Conservation (phyloP, 2,888 invertebrate species). For the Dichetophora obliterata region DNA sequence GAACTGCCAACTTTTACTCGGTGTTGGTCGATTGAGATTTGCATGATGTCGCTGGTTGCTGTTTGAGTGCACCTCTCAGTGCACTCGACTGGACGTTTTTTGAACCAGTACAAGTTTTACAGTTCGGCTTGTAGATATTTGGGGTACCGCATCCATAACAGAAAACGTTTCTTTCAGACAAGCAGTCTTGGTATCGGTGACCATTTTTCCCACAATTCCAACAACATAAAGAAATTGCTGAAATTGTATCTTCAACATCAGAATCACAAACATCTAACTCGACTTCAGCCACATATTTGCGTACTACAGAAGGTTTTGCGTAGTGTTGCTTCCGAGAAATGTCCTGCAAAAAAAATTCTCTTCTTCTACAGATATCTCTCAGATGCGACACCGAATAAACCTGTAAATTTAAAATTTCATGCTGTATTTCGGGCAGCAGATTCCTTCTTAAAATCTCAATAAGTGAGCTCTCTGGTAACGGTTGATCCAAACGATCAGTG, state of each 20-base stretch:
- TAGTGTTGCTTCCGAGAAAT: background rate
- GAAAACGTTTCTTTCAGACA: background rate
- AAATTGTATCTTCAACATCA: background rate
- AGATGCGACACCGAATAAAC: conserved; percentile 3
- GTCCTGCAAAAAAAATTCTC: conserved; percentile 18
- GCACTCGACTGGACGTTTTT: conserved; percentile 31
- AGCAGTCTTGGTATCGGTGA: conserved; percentile 1
- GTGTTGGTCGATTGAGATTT: background rate
- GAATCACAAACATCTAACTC: background rate
- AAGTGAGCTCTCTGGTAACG: background rate
- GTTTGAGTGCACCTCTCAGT: conserved; percentile 9
- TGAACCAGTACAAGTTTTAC: conserved; percentile 17
- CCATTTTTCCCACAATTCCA: background rate
- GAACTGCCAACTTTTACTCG: background rate
- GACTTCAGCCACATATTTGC: background rate
- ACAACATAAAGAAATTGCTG: background rate
- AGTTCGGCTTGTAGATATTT: background rate
- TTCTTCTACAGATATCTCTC: background rate
- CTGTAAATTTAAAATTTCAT: conserved; percentile 30
- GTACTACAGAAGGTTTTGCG: background rate
- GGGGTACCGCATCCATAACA: background rate
- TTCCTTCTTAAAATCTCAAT: conserved; percentile 33
- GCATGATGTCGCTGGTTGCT: background rate
- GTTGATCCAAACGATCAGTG: background rate
- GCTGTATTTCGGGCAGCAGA: conserved; percentile 37